Evolutionary conservation across 2,888 invertebrate species (phyloP).

Genomic region (Apotomis capreana): DNA sequence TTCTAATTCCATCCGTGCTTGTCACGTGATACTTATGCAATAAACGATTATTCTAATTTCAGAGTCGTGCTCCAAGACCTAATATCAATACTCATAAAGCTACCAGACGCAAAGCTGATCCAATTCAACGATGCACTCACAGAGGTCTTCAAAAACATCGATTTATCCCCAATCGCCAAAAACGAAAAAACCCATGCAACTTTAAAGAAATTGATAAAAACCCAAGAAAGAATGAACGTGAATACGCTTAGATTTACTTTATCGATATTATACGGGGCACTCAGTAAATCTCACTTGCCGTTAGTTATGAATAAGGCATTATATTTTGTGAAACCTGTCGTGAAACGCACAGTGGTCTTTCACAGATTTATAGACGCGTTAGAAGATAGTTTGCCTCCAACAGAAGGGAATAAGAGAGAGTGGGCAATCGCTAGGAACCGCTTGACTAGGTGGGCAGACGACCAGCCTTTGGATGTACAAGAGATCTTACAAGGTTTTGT

Average conservation of each 20-base stretch:
- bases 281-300: slow-evolving; percentile 3
- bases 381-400: slow-evolving; percentile 48
- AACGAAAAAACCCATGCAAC: background rate
- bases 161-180: slow-evolving; percentile 44
- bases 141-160: slow-evolving; percentile 51
- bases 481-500: slow-evolving; percentile 46
- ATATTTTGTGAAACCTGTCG: background rate
- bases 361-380: slow-evolving; percentile 33
- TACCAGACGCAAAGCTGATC: slow-evolving; percentile 51
- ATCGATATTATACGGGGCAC: slow-evolving; percentile 47
- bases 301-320: slow-evolving; percentile 30
- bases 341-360: slow-evolving; percentile 14
- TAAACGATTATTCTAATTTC: background rate
- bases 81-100: slow-evolving; percentile 47
- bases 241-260: slow-evolving; percentile 44
- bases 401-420: slow-evolving; percentile 46
- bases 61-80: slow-evolving; percentile 50
- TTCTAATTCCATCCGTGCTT: no score
- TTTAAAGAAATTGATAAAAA: slow-evolving; percentile 42
- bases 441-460: slow-evolving; percentile 48
- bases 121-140: slow-evolving; percentile 52
- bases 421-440: slow-evolving; percentile 50
- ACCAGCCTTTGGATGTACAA: slow-evolving; percentile 43
- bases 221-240: slow-evolving; percentile 38
- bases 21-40: no score